Base-by-base conservation (phyloP, 2,888 invertebrate species). In the Arrhopalites spinosus region DNA sequence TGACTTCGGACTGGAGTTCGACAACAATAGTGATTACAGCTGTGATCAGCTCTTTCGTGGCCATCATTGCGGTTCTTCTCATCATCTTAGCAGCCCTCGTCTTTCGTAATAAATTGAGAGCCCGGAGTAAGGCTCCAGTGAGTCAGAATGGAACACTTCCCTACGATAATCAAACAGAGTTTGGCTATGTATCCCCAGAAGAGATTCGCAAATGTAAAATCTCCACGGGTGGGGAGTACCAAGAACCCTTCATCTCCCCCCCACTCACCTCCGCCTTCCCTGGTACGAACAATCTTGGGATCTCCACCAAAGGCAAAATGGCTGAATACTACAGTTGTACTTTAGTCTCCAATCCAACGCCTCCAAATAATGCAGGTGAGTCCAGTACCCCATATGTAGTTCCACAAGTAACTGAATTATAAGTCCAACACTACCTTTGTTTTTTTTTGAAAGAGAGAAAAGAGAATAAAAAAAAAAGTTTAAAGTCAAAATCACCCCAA, bases 241-340 rank as follows among this genome's bases (percentile, higher is more conserved):
- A 81, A 53, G 81, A 82, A 66, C 82, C 82, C 17, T 82, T 82
- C 50, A 76, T 77, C n/a, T 72, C 78, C 25, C 79, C 80, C 50
- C 79, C 76, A n/a, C 78, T 82, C 71, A 80, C 78, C 66, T 77
- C 76, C 56, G 77, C 76, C 61, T 82, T 82, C 74, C 81, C 81
- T 11, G 79, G 79, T 25, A 74, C 78, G 23, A 73, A 76, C 59
- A 78, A 78, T 70, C 77, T 78, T 47, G 64, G 71, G 11, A 56
- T 71, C n/a, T 75, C 77, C 17, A 36, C 3, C 36, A 78, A 81
- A 59, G 81, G 78, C 17, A 79, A 81, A 74, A 81, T 81, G 82
- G 81, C 80, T 8, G 82, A 82, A 70, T 82, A 82, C 68, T 82
- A 82, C 77, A 80, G 79, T 67, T 81, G 80, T 68, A 81, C 82